Percentiles rank a stretch among this genome's conserved stretches.
Conservation (phyloP, 2,888 invertebrate genomes). For the Brachypterus glaber region DNA sequence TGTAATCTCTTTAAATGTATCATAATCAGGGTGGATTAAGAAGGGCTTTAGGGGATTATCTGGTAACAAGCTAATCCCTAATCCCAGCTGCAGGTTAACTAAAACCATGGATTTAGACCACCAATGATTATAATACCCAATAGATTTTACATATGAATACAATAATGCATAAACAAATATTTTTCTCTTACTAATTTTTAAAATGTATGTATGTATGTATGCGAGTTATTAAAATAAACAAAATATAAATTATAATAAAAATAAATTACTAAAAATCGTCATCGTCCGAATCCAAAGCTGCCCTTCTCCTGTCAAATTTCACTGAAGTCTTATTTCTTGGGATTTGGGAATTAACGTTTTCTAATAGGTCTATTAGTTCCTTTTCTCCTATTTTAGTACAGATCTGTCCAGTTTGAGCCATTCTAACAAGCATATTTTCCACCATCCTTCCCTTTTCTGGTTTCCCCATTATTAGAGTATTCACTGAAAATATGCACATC, state of each 20-base stretch:
- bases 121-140: no score
- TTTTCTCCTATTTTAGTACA: conserved; percentile 73
- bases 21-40: no score
- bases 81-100: no score
- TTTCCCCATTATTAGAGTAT: conserved; percentile 85
- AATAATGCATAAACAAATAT: background rate
- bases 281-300: conserved; percentile 79
- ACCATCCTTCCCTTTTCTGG: conserved; percentile 95
- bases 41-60: no score
- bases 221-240: no score
- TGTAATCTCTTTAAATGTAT: no score
- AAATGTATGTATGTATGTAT: no score
- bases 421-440: conserved; percentile 86
- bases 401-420: conserved; percentile 90
- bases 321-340: conserved; percentile 66
- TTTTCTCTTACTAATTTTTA: background rate
- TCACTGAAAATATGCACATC: no score
- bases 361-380: conserved; percentile 74
- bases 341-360: conserved; percentile 78
- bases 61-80: no score
- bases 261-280: conserved; percentile 43
- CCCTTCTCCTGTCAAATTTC: conserved; percentile 84
- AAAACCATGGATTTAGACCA: no score
- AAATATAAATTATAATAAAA: conserved; percentile 4
- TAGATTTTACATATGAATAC: no score